These are phyloP conservation scores for Eupithecia subfuscata DNA, from an alignment of 2,888 invertebrate genomes.

Conservation along the genomic window DNA sequence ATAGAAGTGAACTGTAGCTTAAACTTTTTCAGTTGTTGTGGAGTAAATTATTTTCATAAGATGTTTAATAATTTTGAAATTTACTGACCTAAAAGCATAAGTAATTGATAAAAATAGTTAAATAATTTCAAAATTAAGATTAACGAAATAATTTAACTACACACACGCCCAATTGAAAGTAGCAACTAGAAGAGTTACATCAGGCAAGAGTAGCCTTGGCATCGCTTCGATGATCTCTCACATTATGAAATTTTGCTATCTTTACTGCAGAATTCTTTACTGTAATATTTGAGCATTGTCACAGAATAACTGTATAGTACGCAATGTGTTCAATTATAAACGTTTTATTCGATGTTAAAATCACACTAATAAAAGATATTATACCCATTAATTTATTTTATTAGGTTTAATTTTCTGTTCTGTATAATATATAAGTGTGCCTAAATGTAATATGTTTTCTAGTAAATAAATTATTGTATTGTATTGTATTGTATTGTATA, in stretches of 20 bases:
- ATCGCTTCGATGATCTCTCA: constrained; percentile 38
- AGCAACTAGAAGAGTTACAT: constrained; percentile 2
- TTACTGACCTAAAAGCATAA: not conserved
- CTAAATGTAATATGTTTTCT: too few species aligned
- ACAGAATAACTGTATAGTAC: too few species aligned
- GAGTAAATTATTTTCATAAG: not conserved
- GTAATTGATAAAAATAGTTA: not conserved
- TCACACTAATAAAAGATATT: too few species aligned
- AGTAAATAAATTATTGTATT: too few species aligned
- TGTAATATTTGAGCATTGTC: not conserved
- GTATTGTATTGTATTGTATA: too few species aligned
- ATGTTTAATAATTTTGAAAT: not conserved
- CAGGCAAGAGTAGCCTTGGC: constrained; percentile 46
- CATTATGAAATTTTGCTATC: constrained; percentile 35
- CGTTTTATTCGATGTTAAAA: too few species aligned
- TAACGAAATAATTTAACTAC: constrained; percentile 20
- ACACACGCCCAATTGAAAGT: constrained; percentile 1
- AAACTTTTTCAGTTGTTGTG: not conserved
- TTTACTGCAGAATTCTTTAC: not conserved
- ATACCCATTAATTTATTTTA: too few species aligned
- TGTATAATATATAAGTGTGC: too few species aligned
- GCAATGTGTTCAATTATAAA: too few species aligned
- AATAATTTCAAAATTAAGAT: not conserved
- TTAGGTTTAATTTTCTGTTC: too few species aligned
- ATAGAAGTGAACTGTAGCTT: constrained; percentile 20